Conservation (phyloP, 1,140 invertebrate genomes). For the Cydia strobilella region DNA sequence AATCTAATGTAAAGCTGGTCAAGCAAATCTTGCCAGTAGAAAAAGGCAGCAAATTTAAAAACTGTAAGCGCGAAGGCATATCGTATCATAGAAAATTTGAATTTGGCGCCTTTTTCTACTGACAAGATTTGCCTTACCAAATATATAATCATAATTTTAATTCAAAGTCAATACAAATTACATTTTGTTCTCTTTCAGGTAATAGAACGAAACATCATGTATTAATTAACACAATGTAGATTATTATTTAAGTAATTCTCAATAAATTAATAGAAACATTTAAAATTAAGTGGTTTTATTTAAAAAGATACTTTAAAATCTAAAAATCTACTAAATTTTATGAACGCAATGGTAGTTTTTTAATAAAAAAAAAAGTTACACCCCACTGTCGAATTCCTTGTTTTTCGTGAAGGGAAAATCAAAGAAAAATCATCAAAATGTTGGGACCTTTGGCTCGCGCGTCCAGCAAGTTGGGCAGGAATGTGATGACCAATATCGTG, state of each 20-base stretch:
- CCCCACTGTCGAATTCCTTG: conserved; percentile 42
- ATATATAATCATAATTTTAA: background rate
- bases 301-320: background rate
- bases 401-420: conserved; percentile 38
- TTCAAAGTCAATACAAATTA: background rate
- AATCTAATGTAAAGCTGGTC: too few species aligned
- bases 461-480: conserved; percentile 74
- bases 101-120: too few species aligned
- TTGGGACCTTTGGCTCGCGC: conserved; percentile 63
- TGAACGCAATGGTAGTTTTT: conserved; percentile 62
- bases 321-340: conserved; percentile 26
- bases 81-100: too few species aligned
- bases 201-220: background rate
- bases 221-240: conserved; percentile 28
- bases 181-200: conserved; percentile 18
- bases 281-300: conserved; percentile 30
- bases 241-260: conserved; percentile 35
- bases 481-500: conserved; percentile 80
- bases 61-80: too few species aligned
- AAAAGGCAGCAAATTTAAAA: too few species aligned
- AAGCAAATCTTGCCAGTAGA: too few species aligned
- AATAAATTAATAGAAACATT: conserved; percentile 35
- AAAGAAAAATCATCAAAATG: conserved; percentile 61
- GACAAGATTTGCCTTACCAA: too few species aligned
- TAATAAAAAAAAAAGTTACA: conserved; percentile 41